A percentile compares a stretch with the other conserved stretches of the same genome.
Conservation (phyloP, 2,113 vertebrate genomes). For the Megaptera novaeangliae region DNA sequence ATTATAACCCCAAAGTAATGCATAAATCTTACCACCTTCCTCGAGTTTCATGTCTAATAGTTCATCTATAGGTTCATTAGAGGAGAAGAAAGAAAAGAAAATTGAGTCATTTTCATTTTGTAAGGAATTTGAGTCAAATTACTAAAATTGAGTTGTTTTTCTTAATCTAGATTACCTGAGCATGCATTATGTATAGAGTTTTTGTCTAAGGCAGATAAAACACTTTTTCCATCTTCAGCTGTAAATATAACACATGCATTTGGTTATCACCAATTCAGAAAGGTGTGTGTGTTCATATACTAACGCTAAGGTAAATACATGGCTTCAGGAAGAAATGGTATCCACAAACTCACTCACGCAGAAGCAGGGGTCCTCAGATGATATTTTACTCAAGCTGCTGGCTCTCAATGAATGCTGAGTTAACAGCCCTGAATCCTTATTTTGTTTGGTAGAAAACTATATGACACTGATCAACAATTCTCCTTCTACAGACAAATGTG, state of each 20-base stretch:
- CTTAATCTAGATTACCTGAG: conserved; percentile 74
- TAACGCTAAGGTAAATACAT: background rate
- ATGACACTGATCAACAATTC: background rate
- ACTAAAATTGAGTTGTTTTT: conserved; percentile 4
- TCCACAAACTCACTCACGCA: background rate
- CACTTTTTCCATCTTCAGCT: conserved; percentile 72
- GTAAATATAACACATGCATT: conserved; percentile 57
- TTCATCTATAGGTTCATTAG: conserved; percentile 77
- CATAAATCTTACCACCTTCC: conserved; percentile 78
- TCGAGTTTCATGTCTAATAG: conserved; percentile 81
- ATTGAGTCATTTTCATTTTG: conserved; percentile 24
- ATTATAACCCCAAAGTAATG: conserved; percentile 28
- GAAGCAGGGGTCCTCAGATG: background rate
- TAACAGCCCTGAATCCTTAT: background rate
- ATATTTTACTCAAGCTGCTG: background rate
- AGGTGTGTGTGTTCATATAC: background rate
- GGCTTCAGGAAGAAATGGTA: background rate
- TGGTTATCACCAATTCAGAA: conserved; percentile 49
- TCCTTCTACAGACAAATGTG: background rate
- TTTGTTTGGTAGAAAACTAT: background rate
- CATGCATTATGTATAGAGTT: conserved; percentile 57
- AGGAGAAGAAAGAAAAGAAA: conserved; percentile 46
- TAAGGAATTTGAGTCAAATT: background rate
- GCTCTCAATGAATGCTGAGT: background rate
- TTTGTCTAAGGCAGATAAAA: conserved; percentile 65